Base-by-base conservation (phyloP, 2,113 vertebrate species). In the Perccottus glenii region DNA sequence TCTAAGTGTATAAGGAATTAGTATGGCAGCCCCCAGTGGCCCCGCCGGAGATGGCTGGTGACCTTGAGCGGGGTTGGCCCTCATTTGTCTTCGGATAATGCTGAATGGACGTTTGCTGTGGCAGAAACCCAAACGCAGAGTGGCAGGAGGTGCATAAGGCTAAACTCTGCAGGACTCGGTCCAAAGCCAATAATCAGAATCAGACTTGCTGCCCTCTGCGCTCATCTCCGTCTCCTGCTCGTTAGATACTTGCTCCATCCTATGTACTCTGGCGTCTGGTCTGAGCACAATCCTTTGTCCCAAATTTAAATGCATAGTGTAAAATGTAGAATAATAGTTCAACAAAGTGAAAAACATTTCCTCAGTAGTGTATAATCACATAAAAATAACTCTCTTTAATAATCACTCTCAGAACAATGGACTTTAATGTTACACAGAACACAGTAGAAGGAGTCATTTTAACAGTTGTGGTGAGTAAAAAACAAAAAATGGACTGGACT, bases 1-100 rank as follows among this genome's bases (percentile, higher is more conserved):
- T 81, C 60, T 82, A 61, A 86, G 87, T 89, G 88, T 85, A 85
- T 85, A 67, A 84, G 75, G 85, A 80, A 82, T 86, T 67, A 80
- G 64, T 85, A 79, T 60, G 70, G 71, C 83, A 59, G 69, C 69
- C 77, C 77, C 66, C 56, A 14, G 74, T 81, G 73, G 78, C 83
- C 65, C 56, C 5, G 42, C 60, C 51, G 47, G 67, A 75, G 68
- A 69, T 58, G 73, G 72, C 65, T 45, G 82, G 70, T 88, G 88
- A 89, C 88, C 87, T 89, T 89, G 82, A 71, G 59, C 66, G 38
- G 14, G 60, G 60, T 40, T 75, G 70, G 72, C 77, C 83, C 82
- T 87, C 72, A 67, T 82, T 85, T 81, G 79, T 85, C 74, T 86
- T 1, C 50, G 4, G 16, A 73, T 86, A 83, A 65, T 87, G 88